These are phyloP conservation scores for Lithobates pipiens DNA, from an alignment of 2,797 vertebrate species.

Conservation along the genomic window DNA sequence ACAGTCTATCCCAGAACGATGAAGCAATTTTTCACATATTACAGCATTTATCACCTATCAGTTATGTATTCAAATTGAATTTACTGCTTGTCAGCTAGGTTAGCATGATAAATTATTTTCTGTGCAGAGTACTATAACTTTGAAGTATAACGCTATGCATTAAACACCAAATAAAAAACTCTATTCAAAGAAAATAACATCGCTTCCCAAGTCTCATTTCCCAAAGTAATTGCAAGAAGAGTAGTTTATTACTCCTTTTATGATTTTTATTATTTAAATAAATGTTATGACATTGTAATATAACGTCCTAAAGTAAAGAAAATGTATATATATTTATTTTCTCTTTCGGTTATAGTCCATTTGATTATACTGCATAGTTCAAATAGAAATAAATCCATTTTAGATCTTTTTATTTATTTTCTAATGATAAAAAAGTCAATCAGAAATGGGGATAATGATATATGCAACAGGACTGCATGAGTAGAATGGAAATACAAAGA, in stretches of 20 bases:
- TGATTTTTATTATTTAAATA: constrained; percentile 45
- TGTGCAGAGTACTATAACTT: constrained; percentile 37
- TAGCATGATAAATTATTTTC: constrained; percentile 56
- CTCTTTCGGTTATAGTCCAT: not conserved
- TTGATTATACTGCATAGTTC: not conserved
- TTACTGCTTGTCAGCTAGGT: constrained; percentile 59
- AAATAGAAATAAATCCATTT: not conserved
- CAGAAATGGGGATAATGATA: not conserved
- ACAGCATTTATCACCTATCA: constrained; percentile 55
- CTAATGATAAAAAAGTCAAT: not conserved
- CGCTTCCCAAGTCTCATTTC: constrained; percentile 16
- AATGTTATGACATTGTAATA: constrained; percentile 30
- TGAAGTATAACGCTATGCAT: constrained; percentile 52
- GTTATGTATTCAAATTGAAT: constrained; percentile 60
- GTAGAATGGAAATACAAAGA: no score
- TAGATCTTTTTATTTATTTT: not conserved
- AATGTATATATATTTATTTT: constrained; percentile 26
- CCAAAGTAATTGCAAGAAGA: constrained; percentile 38
- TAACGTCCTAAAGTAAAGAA: constrained; percentile 4
- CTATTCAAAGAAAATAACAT: constrained; percentile 51
- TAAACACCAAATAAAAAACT: constrained; percentile 52
- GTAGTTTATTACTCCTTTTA: constrained; percentile 31
- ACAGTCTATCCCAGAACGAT: constrained; percentile 36
- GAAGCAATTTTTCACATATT: constrained; percentile 55
- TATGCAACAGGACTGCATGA: no score